Evolutionary conservation across 2,797 vertebrate genomes (phyloP).

Genomic region (Amblyopsis hoosieri): DNA sequence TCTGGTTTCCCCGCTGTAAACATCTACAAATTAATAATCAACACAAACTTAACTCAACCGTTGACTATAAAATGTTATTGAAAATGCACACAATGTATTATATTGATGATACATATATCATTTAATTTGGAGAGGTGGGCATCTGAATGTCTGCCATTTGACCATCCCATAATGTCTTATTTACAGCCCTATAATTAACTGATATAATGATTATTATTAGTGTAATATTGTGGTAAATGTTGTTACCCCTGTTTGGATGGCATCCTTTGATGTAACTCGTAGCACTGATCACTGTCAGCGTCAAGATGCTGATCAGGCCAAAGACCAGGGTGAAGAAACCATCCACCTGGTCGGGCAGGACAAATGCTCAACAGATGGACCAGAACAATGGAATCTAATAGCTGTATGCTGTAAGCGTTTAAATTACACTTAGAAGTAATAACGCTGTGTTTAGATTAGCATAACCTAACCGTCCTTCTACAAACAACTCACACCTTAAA

Average conservation of each 20-base stretch:
- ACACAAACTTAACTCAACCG: too few relatives aligned
- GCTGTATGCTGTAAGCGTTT: background rate
- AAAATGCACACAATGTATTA: too few relatives aligned
- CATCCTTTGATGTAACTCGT: slow-evolving; percentile 83
- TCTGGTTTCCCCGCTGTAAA: too few relatives aligned
- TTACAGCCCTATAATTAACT: too few relatives aligned
- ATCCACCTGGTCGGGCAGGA: slow-evolving; percentile 74
- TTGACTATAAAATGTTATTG: too few relatives aligned
- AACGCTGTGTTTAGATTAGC: background rate
- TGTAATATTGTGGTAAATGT: background rate
- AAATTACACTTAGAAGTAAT: too few relatives aligned
- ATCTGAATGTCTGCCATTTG: too few relatives aligned
- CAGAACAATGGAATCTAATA: background rate
- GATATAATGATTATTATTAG: background rate
- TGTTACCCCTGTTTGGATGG: slow-evolving; percentile 76
- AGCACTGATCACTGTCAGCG: slow-evolving; percentile 84
- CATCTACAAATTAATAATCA: too few relatives aligned
- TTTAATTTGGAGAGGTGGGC: too few relatives aligned
- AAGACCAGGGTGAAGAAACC: slow-evolving; percentile 84
- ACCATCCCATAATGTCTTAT: too few relatives aligned
- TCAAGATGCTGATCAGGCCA: slow-evolving; percentile 85
- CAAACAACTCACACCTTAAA: too few relatives aligned
- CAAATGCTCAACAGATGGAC: background rate
- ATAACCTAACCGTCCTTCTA: background rate
- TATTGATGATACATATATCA: too few relatives aligned